Evolutionary conservation across 2,888 invertebrate genomes (phyloP), one percentile per base, ranked within the genome.

Genomic region (Bhutanitis thaidina): DNA sequence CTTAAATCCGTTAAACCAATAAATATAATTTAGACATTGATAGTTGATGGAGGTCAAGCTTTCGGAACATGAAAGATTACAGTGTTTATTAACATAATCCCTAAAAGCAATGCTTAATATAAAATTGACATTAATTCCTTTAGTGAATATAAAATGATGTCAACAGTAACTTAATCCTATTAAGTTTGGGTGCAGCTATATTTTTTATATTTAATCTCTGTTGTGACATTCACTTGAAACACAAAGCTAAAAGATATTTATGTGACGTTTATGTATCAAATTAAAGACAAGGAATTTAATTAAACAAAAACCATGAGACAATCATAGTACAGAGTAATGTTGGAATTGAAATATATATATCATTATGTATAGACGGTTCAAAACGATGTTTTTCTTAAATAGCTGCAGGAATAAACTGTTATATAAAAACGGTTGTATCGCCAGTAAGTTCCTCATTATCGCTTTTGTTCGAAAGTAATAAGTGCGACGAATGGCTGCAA

Each of bases 31-130:
- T 32, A 41, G 32, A 36, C 37, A 43, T 34, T 38, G 52, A 34
- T 46, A 43, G 37, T 41, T 41, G 46, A 51, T 36, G 25, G 36
- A 35, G 51, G 41, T 41, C 41, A 25, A 41, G 40, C 40, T 56
- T 59, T 36, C 27, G 27, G 39, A 50, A 41, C 45, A 55, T 55
- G 47, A 20, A 36, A 51, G 57, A 60, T 58, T 57, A 54, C 32
- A 14, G 39, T 43, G 30, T 53, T 54, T 53, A 50, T 52, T 39
- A 38, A 54, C 39, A 20, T 49, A 50, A 55, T 55, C 55, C 55
- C 49, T 52, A 47, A 55, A 58, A 65, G 58, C 59, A 56, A 58
- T 61, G 61, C 52, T 59, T 62, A 64, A 67, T 64, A 45, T 52
- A 39, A 40, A 38, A 41, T 45, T 36, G 59, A 64, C 64, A 56